A percentile compares a stretch with the other conserved stretches of the same genome.
phyloP scores from a whole-genome alignment of 2,797 vertebrate genomes.

The Falco concolor region DNA sequence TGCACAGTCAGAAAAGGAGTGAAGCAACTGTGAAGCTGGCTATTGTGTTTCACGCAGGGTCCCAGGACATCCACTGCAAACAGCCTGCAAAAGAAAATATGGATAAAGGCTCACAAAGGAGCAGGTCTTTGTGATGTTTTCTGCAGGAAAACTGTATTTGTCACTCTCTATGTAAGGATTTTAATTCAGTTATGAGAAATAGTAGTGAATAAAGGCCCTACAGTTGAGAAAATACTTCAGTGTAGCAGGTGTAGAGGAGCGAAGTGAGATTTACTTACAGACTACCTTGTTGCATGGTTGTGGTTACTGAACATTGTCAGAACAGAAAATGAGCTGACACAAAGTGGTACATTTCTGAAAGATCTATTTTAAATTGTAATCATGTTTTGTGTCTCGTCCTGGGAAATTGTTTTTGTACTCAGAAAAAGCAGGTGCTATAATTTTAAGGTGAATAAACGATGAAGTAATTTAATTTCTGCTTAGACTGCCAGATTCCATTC shows the following conservation, averaged over 20 bases:
- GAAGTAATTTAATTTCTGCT: neutral
- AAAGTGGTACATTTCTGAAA: neutral
- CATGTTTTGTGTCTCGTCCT: neutral
- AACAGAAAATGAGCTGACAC: neutral
- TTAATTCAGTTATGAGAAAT: neutral
- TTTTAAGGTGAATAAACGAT: neutral
- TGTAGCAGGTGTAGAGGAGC: neutral
- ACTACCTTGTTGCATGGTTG: neutral
- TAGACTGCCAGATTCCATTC: neutral
- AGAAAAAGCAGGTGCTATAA: neutral
- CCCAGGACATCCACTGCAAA: neutral
- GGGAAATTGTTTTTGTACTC: neutral
- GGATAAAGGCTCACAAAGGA: neutral
- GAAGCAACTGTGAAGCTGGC: neutral
- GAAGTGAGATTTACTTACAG: neutral
- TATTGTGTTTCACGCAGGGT: neutral
- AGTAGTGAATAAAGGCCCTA: neutral
- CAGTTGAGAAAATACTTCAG: neutral
- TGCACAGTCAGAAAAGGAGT: neutral
- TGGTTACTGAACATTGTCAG: neutral
- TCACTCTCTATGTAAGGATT: neutral
- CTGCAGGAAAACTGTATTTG: neutral
- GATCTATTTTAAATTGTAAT: neutral
- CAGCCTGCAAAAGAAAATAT: neutral
- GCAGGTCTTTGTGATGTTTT: neutral